Base-by-base conservation (phyloP, 2,113 vertebrate genomes). In the Melierax canorus region DNA sequence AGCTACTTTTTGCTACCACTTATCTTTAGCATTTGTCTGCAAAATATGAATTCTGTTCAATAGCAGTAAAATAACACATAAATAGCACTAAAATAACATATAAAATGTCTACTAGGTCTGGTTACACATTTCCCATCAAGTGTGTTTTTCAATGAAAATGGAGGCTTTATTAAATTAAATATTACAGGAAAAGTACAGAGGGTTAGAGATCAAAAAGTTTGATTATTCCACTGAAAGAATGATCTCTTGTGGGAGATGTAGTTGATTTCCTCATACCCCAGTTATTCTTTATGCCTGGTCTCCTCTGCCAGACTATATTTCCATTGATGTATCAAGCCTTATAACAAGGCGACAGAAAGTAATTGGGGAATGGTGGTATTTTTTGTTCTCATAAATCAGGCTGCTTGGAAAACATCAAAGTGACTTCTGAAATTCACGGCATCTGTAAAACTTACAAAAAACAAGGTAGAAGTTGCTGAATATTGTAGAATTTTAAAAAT, bases 381-480 rank as follows among this genome's bases (percentile, higher is more conserved):
- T 97, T 78, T 75, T 94, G 60, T 96, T 90, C 93, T 81, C 67
- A 72, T 96, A 87, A 88, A 92, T 88, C 90, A 95, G 82, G 51
- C 84, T 59, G 55, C 89, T 96, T 83, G 56, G 75, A 78, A 96
- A 91, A 92, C 64, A 81, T 91, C 92, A 93, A 78, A 94, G 84
- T 39, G 56, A 63, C 67, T 96, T 87, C 72, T 81, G 88, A 95
- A 92, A 91, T 84, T 88, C 76, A 75, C 1, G 1, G 77, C 69
- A 82, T 81, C 68, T 93, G 94, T 77, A 93, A 94, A 96, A 95
- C 39, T 76, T 66, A 38, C 56, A 41, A 92, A 86, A 96, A 87
- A 41, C 45, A 73, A 93, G 67, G 75, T 92, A 80, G 63, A 92
- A 95, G 73, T 90, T 76, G 84, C 81, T 88, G 95, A 94, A 92